Base-by-base conservation (phyloP, 2,797 vertebrate genomes). In the Borostomias antarcticus region DNA sequence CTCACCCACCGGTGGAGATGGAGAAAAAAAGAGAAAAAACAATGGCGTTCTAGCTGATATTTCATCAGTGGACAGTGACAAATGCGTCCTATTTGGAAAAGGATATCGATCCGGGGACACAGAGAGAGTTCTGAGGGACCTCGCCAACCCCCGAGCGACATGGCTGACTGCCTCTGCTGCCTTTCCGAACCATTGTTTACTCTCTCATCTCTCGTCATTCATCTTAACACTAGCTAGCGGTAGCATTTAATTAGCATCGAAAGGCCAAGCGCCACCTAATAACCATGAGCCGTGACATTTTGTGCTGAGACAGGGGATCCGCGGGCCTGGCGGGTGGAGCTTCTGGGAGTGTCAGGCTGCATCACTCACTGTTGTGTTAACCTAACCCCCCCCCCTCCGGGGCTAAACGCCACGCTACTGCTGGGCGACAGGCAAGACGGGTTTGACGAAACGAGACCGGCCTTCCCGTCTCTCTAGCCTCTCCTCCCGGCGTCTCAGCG, bases 261-360 rank as follows among this genome's bases (percentile, higher is more conserved):
- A 83, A 69, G 77, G 69, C 74, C 3, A 15, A 69, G 30, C 54
- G 70, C 52, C 65, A 76, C 82, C 77, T 64, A 84, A 69, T 80
- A 77, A 78, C 76, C 82, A 83, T 82, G 85, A 87, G 82, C 76
- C 66, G 50, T 85, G 85, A 82, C 84, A 86, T 87, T 87, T n/a
- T 88, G 65, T 81, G 64, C 68, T 69, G 56, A 75, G 78, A 73
- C 73, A 23, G 28, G 68, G 65, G 65, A 78, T 82, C 66, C 73
- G 10, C 1, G 62, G 77, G 48, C 47, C 66, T 73, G 11, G 9
- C 54, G 60, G 67, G 51, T 70, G 0, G 4, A 73, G 48, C 60
- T 52, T 13, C 26, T 37, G 32, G 30, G 69, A 80, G 74, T 74
- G 87, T 85, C 73, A 81, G 73, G 84, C 60, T 50, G 63, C 63